phyloP scores from a whole-genome alignment of 2,888 invertebrate genomes.

The Xestobium rufovillosum region DNA sequence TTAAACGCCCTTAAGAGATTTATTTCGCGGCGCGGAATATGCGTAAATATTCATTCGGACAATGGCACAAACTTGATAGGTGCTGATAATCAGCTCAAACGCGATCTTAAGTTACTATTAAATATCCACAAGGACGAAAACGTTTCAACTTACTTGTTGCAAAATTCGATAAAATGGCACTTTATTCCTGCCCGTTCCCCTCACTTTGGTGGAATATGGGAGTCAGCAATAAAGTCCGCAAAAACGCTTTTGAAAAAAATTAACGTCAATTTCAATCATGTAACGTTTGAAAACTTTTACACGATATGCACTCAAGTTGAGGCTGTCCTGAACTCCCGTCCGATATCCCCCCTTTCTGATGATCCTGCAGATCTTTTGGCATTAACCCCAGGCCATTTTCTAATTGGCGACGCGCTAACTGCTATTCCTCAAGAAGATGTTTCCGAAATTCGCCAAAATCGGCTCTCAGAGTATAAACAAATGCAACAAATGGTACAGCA shows the following conservation, averaged over 20 bases:
- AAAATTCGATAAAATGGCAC: too few relatives aligned
- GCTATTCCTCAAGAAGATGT: too few relatives aligned
- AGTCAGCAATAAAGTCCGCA: conserved; percentile 26
- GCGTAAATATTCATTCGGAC: conserved; percentile 14
- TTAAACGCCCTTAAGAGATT: conserved; percentile 19
- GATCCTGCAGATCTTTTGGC: too few relatives aligned
- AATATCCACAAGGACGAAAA: too few relatives aligned
- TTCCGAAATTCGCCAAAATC: conserved; percentile 9
- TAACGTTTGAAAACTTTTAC: conserved; percentile 24
- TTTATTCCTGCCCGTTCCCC: conserved; percentile 29
- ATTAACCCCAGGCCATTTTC: too few relatives aligned
- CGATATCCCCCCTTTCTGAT: too few relatives aligned
- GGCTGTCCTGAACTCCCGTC: conserved; percentile 29
- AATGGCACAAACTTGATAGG: too few relatives aligned
- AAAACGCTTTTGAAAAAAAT: conserved; percentile 28
- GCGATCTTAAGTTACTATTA: conserved; percentile 15
- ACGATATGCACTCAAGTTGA: conserved; percentile 29
- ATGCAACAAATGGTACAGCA: too few relatives aligned
- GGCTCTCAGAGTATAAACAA: conserved; percentile 21
- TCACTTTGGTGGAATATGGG: too few relatives aligned
- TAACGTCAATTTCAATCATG: conserved; percentile 20
- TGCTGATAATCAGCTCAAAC: too few relatives aligned
- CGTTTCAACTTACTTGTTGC: too few relatives aligned
- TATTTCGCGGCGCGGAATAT: conserved; percentile 16
- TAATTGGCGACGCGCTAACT: conserved; percentile 20